Evolutionary conservation across 2,113 vertebrate genomes (phyloP).

Genomic region (Rhabdomys dilectus): DNA sequence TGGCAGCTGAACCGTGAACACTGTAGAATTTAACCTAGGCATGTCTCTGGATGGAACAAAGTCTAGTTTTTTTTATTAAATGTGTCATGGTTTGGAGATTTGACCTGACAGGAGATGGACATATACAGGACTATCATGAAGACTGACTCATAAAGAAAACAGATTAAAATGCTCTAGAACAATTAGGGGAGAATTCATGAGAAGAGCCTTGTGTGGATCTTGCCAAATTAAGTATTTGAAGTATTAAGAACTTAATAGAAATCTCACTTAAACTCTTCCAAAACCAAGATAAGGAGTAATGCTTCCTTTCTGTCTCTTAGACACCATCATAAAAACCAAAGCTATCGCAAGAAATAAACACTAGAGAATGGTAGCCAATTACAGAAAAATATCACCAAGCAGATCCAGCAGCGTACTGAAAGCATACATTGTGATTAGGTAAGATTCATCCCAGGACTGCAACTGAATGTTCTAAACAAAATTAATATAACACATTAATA

Average conservation of each 20-base stretch:
- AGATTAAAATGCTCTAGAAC: neutral
- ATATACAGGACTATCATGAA: neutral
- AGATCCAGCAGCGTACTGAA: neutral
- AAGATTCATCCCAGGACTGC: neutral
- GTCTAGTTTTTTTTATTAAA: neutral
- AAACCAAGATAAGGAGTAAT: neutral
- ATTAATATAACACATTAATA: neutral
- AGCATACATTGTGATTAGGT: neutral
- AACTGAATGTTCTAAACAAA: neutral
- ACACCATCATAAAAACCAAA: neutral
- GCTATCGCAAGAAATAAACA: neutral
- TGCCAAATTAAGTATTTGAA: constrained; percentile 11
- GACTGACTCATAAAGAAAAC: neutral
- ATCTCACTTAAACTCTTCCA: neutral
- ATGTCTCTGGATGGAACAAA: neutral
- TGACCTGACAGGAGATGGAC: neutral
- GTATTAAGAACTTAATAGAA: neutral
- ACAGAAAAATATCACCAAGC: neutral
- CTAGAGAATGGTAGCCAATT: neutral
- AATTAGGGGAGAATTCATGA: neutral
- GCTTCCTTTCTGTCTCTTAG: neutral
- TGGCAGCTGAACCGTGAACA: neutral
- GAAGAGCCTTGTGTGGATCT: neutral
- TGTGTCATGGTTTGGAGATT: neutral
- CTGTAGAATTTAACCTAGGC: neutral